These are phyloP conservation scores for Hydroisotoma schaefferi DNA, from an alignment of 2,888 invertebrate genomes.

Conservation along the genomic window DNA sequence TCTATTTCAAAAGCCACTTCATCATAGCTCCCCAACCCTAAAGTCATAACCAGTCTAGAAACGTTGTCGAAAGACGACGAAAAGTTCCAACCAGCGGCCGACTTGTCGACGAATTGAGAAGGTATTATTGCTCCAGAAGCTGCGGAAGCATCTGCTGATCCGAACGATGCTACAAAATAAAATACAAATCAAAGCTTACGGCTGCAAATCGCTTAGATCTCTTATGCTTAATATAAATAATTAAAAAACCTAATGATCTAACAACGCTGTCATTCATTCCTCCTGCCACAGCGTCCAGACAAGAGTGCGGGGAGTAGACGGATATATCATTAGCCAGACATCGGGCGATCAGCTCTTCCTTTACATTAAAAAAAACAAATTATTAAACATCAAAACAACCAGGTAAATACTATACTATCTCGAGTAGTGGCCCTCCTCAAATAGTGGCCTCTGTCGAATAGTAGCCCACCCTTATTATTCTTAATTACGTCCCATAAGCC, in stretches of 20 bases:
- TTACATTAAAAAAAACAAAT: constrained; percentile 48
- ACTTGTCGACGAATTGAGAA: constrained; percentile 14
- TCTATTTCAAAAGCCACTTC: constrained; percentile 31
- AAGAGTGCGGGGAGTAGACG: constrained; percentile 89
- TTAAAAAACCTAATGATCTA: constrained; percentile 53
- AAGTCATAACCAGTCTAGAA: constrained; percentile 11
- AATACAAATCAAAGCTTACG: background rate
- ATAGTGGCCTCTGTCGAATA: no score
- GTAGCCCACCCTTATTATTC: no score
- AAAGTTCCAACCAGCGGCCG: constrained; percentile 19
- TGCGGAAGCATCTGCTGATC: constrained; percentile 4
- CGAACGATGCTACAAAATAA: constrained; percentile 9
- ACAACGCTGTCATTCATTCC: constrained; percentile 95
- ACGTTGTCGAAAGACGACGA: constrained; percentile 23
- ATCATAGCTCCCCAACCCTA: constrained; percentile 19
- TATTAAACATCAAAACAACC: no score
- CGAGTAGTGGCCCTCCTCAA: no score
- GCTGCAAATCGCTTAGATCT: background rate
- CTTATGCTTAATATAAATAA: background rate
- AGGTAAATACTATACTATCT: no score
- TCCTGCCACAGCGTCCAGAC: constrained; percentile 75
- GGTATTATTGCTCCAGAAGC: constrained; percentile 23
- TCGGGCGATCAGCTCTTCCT: constrained; percentile 73
- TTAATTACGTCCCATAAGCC: no score
- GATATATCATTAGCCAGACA: constrained; percentile 81